Evolutionary conservation across 2,113 vertebrate genomes (phyloP).

Genomic region (Eublepharis macularius): DNA sequence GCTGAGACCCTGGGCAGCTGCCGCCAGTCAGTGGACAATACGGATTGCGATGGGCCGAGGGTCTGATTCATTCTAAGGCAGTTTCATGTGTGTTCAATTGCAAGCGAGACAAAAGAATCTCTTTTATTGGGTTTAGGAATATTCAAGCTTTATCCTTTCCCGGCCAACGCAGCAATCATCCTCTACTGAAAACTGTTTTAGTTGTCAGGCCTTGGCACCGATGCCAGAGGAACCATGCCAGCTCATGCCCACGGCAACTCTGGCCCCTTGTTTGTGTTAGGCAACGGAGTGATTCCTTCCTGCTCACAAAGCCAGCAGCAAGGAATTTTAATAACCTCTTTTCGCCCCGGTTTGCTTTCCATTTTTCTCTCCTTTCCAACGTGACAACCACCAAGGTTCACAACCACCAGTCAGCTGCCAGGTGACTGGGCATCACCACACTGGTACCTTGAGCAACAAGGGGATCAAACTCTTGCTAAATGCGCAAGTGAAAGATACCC

Average conservation of each 20-base stretch:
- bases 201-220: neutral
- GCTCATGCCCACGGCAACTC: neutral
- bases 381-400: neutral
- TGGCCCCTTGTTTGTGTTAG: neutral
- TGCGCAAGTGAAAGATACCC: neutral
- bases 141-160: no score
- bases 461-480: neutral
- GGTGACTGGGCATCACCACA: neutral
- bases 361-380: neutral
- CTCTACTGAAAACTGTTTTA: neutral
- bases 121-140: no score
- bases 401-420: neutral
- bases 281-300: neutral
- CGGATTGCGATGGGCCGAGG: no score
- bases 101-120: no score
- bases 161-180: neutral
- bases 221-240: neutral
- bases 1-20: neutral
- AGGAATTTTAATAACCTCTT: neutral
- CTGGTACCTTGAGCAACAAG: no score
- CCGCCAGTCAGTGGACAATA: neutral
- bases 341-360: neutral
- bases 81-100: no score
- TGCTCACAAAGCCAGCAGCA: neutral
- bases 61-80: no score